Base-by-base conservation (phyloP, 2,797 vertebrate genomes). In the Sebastes cheni region DNA sequence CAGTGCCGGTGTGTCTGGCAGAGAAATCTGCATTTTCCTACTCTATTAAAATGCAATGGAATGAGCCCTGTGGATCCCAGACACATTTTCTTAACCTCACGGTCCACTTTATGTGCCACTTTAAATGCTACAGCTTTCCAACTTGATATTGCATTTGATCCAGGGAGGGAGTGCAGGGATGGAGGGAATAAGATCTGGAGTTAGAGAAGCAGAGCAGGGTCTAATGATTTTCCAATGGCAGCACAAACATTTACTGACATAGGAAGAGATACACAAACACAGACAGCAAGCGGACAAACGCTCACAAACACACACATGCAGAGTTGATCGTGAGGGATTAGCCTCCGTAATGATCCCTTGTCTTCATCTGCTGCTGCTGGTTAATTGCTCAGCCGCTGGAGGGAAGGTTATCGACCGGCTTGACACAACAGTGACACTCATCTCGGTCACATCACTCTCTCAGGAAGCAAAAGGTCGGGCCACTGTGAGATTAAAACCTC, bases 301-400 rank as follows among this genome's bases (percentile, higher is more conserved):
- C 1, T 29, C 13, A 58, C 67, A 70, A 42, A 42, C 39, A 42
- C 3, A 64, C 56, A 32, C 58, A 67, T 4, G 12, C 59, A 36
- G 25, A 50, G 73, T 7, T 25, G 67, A 86, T 86, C 64, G 5
- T 79, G 81, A 77, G 59, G 68, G 61, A 36, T 76, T 52, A 60
- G 75, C 83, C 85, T 76, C 59, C 2, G 7, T 78, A 87, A 86
- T 75, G 81, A 87, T 89, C 79, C 64, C 42, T 67, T 80, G 81
- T 83, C 85, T 85, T 80, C 64, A 32, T 70, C 65, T 58, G 76
- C 36, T 67, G 76, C 66, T 73, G 65, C 52, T 75, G 79, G 50
- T 78, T 89, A 89, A 89, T 89, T 90, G 86, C 77, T 77, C 29
- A 18, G 62, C 46, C 4, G 12, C 77, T 32, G 72, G 79, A 76